Evolutionary conservation across 2,797 vertebrate species (phyloP).

Genomic region (Pseudochirops cupreus): DNA sequence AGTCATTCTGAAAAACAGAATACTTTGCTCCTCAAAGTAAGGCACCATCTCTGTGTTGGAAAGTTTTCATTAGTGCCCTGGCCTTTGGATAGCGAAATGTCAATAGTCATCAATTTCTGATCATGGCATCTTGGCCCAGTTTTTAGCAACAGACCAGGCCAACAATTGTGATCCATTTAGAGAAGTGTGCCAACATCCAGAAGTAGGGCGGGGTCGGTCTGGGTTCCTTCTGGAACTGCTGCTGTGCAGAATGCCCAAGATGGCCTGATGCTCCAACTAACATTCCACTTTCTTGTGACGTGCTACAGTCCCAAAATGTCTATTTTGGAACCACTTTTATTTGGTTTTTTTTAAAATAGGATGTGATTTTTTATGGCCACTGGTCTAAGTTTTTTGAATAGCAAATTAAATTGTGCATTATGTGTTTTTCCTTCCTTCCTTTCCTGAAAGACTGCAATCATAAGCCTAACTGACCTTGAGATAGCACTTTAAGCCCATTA

Average conservation of each 20-base stretch:
- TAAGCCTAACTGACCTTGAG: neutral
- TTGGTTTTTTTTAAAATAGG: neutral
- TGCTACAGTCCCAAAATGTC: neutral
- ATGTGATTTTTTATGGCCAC: neutral
- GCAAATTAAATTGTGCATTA: neutral
- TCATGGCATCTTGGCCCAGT: neutral
- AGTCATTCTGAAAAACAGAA: neutral
- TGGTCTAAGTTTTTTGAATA: neutral
- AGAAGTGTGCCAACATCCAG: neutral
- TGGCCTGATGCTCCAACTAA: neutral
- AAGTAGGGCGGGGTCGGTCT: neutral
- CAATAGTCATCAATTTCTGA: neutral
- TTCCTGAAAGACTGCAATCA: neutral
- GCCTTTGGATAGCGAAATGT: neutral
- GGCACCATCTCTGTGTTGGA: neutral
- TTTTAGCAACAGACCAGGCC: constrained; percentile 1
- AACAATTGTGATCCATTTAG: neutral
- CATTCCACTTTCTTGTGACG: neutral
- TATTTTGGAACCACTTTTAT: neutral
- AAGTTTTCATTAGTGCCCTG: neutral
- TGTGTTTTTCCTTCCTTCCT: neutral
- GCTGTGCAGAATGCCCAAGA: neutral
- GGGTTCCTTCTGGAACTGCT: neutral
- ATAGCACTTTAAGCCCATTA: neutral
- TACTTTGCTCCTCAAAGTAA: neutral